These are phyloP conservation scores for Apocrypta bakeri DNA, from an alignment of 1,140 invertebrate species.

Conservation along the genomic window DNA sequence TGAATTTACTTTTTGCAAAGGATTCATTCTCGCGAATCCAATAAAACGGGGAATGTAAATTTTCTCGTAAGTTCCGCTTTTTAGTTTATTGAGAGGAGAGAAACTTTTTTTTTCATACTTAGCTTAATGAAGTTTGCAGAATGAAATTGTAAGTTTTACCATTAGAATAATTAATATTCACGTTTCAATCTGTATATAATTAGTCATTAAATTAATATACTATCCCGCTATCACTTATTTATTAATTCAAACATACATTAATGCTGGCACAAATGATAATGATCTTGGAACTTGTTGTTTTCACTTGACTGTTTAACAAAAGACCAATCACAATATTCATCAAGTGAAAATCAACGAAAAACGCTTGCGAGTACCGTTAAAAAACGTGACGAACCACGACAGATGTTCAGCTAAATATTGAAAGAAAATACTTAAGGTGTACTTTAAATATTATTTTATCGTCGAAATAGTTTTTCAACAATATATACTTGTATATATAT, in stretches of 20 bases:
- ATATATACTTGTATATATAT: too few species aligned
- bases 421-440: constrained; percentile 61
- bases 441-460: not conserved
- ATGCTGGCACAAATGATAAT: not conserved
- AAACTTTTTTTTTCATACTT: not conserved
- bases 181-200: not conserved
- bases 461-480: too few species aligned
- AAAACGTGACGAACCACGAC: constrained; percentile 57
- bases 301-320: not conserved
- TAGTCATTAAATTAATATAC: not conserved
- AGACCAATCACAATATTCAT: constrained; percentile 5
- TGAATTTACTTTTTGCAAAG: too few species aligned
- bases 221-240: too few species aligned
- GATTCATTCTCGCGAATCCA: too few species aligned
- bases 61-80: not conserved
- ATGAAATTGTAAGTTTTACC: not conserved
- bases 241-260: too few species aligned
- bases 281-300: not conserved
- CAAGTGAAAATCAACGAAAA: constrained; percentile 34
- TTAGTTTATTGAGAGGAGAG: not conserved
- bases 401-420: constrained; percentile 71
- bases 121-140: not conserved
- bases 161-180: not conserved
- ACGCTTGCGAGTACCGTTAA: constrained; percentile 63
- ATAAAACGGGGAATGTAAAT: not conserved